phyloP scores from a whole-genome alignment of 2,113 vertebrate genomes.

The Thryonomys swinderianus region DNA sequence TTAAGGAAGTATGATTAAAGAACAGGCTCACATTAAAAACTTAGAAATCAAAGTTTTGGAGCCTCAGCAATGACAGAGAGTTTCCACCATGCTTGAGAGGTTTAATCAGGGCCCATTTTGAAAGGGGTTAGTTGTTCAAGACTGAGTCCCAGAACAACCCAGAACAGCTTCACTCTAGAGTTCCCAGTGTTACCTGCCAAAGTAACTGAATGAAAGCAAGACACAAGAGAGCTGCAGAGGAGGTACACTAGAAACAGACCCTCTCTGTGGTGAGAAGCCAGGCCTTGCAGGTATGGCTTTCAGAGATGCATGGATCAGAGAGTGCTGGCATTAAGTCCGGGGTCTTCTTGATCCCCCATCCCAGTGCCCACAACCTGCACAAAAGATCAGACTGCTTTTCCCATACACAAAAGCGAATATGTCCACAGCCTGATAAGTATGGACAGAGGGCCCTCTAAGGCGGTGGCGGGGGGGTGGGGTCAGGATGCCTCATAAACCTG shows the following conservation, averaged over 20 bases:
- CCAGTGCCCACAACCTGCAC: neutral
- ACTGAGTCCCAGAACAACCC: neutral
- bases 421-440: neutral
- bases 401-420: neutral
- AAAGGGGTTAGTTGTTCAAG: neutral
- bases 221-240: neutral
- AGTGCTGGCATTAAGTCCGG: neutral
- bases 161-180: neutral
- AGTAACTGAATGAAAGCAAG: neutral
- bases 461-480: neutral
- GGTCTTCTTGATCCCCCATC: neutral
- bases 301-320: neutral
- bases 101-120: neutral
- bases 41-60: neutral
- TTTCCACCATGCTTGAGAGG: neutral
- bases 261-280: neutral
- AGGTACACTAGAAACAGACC: neutral
- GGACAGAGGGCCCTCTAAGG: too few species aligned
- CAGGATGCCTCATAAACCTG: neutral
- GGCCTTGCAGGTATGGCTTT: neutral
- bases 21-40: slow-evolving; percentile 7
- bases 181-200: neutral
- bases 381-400: neutral
- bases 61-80: neutral
- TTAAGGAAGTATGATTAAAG: neutral